Percentiles rank a stretch among this genome's conserved stretches.
These are phyloP conservation scores for Papilio elwesi DNA, from an alignment of 2,888 invertebrate genomes.

Conservation along the genomic window DNA sequence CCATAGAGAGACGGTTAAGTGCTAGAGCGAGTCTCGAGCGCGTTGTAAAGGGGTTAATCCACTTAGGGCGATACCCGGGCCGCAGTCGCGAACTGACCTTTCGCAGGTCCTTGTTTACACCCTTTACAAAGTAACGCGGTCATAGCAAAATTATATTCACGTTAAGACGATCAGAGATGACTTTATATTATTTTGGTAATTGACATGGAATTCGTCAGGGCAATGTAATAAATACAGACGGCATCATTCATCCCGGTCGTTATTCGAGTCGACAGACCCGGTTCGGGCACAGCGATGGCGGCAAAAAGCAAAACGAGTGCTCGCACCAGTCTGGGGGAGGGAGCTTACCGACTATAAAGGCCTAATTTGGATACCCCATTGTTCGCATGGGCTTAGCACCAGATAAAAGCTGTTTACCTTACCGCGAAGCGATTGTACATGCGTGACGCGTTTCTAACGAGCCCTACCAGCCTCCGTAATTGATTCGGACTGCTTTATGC, in stretches of 20 bases:
- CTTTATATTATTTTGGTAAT: constrained; percentile 35
- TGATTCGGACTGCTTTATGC: constrained; percentile 82
- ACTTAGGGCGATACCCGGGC: constrained; percentile 68
- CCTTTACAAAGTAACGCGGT: constrained; percentile 23
- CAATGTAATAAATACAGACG: constrained; percentile 35
- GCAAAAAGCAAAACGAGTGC: constrained; percentile 41
- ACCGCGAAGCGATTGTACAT: constrained; percentile 77
- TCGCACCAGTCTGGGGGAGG: constrained; percentile 43
- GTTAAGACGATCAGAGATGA: neutral
- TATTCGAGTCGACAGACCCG: constrained; percentile 38
- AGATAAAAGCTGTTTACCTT: constrained; percentile 77
- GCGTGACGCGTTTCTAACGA: constrained; percentile 85
- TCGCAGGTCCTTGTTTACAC: constrained; percentile 47
- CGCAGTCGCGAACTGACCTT: constrained; percentile 72
- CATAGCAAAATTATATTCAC: constrained; percentile 45
- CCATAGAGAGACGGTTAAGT: constrained; percentile 42
- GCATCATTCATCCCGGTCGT: constrained; percentile 36
- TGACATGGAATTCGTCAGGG: constrained; percentile 7
- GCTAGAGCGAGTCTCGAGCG: constrained; percentile 59
- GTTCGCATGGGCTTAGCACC: constrained; percentile 76
- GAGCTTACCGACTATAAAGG: constrained; percentile 54
- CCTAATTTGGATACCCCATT: constrained; percentile 80
- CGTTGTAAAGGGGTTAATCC: constrained; percentile 77
- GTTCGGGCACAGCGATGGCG: constrained; percentile 30
- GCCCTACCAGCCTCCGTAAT: constrained; percentile 74